Conservation (phyloP, 1,140 invertebrate species). For the Dryas iulia region DNA sequence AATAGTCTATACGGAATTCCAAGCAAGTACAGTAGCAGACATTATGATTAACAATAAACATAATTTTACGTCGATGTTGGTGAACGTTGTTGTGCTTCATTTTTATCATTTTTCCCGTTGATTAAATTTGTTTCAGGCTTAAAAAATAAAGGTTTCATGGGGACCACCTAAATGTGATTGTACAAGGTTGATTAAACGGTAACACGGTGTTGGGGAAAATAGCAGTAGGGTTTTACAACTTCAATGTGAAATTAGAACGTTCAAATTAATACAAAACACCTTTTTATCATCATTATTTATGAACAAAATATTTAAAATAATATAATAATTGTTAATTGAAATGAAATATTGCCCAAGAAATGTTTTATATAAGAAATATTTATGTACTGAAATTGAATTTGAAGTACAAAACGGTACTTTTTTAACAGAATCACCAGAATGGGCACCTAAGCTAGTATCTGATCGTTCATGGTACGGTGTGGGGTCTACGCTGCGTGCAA, state of each 20-base stretch:
- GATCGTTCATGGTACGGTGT: slow-evolving; percentile 77
- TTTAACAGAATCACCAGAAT: slow-evolving; percentile 70
- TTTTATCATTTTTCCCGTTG: slow-evolving; percentile 19
- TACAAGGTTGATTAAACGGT: slow-evolving; percentile 30
- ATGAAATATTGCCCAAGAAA: no score
- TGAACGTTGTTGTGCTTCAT: not conserved
- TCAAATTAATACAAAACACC: no score
- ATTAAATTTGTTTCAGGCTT: slow-evolving; percentile 26
- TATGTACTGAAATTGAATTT: no score
- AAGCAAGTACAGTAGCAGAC: slow-evolving; percentile 7
- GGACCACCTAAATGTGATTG: slow-evolving; percentile 25
- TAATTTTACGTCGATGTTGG: not conserved
- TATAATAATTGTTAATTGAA: no score
- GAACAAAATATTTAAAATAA: no score
- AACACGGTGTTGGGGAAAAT: slow-evolving; percentile 11
- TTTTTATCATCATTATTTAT: no score
- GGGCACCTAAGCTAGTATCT: slow-evolving; percentile 73
- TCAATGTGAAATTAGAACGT: slow-evolving; percentile 7
- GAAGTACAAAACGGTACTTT: slow-evolving; percentile 15
- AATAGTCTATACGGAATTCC: not conserved
- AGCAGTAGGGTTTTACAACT: slow-evolving; percentile 10
- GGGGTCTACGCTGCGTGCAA: slow-evolving; percentile 77
- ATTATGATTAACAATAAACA: slow-evolving; percentile 11
- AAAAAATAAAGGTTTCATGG: slow-evolving; percentile 23
- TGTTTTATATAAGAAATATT: no score